Percentiles rank a stretch among this genome's conserved stretches.
These are phyloP conservation scores for Platichthys flesus DNA, from an alignment of 2,113 vertebrate genomes.

Conservation along the genomic window DNA sequence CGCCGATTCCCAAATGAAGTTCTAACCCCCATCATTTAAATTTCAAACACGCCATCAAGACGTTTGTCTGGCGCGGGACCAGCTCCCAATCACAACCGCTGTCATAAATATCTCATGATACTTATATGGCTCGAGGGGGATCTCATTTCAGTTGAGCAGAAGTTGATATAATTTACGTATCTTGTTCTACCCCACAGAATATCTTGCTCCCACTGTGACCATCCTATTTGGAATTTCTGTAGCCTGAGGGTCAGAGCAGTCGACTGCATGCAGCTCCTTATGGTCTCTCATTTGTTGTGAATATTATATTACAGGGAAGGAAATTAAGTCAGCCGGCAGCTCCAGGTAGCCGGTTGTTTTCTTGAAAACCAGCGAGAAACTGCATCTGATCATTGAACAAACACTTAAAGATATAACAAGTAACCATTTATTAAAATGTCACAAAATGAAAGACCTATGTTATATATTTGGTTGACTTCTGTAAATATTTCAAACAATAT, in stretches of 20 bases:
- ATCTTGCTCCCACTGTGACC: not conserved
- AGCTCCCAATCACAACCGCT: slow-evolving; percentile 57
- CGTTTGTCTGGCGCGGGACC: slow-evolving; percentile 55
- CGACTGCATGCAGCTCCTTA: slow-evolving; percentile 38
- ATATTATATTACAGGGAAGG: not conserved
- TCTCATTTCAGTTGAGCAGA: slow-evolving; percentile 42
- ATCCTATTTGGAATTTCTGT: slow-evolving; percentile 38
- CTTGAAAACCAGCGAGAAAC: not conserved
- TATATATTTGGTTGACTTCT: no score
- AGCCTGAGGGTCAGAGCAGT: slow-evolving; percentile 49
- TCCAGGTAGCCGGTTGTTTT: slow-evolving; percentile 21
- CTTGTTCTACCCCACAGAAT: slow-evolving; percentile 32
- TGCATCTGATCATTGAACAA: no score
- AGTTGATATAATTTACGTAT: slow-evolving; percentile 61
- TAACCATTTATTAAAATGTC: no score
- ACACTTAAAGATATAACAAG: no score
- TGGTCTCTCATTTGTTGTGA: not conserved
- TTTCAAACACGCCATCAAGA: slow-evolving; percentile 65
- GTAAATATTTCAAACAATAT: no score
- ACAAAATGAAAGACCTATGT: no score
- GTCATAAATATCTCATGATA: slow-evolving; percentile 58
- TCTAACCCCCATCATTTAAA: slow-evolving; percentile 48
- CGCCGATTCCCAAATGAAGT: slow-evolving; percentile 42
- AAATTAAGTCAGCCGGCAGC: not conserved
- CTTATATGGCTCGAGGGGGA: slow-evolving; percentile 40